Base-by-base conservation (phyloP, 2,888 invertebrate genomes). In the Sipha maydis region DNA sequence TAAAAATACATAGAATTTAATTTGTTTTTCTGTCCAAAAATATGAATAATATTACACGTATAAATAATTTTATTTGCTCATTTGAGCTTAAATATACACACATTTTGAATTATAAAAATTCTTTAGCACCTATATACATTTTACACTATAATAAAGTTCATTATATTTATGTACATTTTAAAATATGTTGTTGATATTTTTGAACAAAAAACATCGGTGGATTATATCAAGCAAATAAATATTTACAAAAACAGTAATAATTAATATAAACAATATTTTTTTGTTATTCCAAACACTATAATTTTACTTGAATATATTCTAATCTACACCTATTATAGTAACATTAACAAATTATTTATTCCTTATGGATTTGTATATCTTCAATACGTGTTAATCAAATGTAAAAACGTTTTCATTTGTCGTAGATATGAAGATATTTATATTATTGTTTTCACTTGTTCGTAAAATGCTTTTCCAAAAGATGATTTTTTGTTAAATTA, bases 11-110 rank as follows among this genome's bases (percentile, higher is more conserved):
- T 48, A 31, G 25, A 48, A 71, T 31, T 31, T 21, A 69, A 41
- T 82, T 82, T 67, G 21, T 71, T 82, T 82, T 69, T 5, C 28
- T 48, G 41, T 69, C 48, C n/a, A 69, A n/a, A 69, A 82, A 69
- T 14, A 69, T 7, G 31, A 1, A 31, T 14, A 34, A 7, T 56
- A 25, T 31, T 38, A 61, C 28, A 48, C 1, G 38, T 48, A 14
- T 48, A 48, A 2, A 48, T 14, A 80, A 8, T 28, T 28, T 79
- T 79, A 19, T 61, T 48, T 79, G 14, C 7, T 61, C 7, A 79
- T 79, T 79, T 34, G 14, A 1, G 56, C 61, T 25, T 4, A 61
- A 61, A 61, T 19, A 28, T 61, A 1, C 7, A 77, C 0, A 77
- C 14, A n/a, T 54, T 54, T 77, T 54, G 19, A 78, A 38, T 67